These are phyloP conservation scores for Gymnoscopelus braueri DNA, from an alignment of 2,797 vertebrate species.

Conservation along the genomic window DNA sequence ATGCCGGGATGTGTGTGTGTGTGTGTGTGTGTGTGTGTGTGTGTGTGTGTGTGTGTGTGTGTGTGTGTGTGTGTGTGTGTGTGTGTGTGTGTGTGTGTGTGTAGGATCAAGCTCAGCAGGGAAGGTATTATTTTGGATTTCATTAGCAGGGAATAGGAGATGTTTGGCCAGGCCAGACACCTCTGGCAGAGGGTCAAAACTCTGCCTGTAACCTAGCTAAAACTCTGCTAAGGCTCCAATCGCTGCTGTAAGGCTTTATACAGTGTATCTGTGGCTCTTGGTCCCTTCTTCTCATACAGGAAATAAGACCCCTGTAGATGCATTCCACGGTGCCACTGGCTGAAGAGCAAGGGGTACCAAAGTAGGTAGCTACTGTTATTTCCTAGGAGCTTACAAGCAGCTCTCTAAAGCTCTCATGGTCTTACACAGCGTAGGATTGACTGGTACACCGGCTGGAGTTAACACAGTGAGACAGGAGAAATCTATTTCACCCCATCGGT, in stretches of 20 bases:
- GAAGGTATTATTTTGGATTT: slow-evolving; percentile 75
- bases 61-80: slow-evolving; percentile 33
- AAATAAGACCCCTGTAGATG: slow-evolving; percentile 2
- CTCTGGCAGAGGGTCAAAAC: slow-evolving; percentile 72
- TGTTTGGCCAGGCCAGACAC: slow-evolving; percentile 69
- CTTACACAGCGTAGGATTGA: too few relatives aligned
- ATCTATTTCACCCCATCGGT: too few relatives aligned
- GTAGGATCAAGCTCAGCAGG: slow-evolving; percentile 52
- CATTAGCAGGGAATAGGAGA: slow-evolving; percentile 76
- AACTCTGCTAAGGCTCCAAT: slow-evolving; percentile 60
- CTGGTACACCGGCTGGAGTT: neutral
- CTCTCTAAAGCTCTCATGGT: too few relatives aligned
- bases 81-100: slow-evolving; percentile 27
- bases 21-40: neutral
- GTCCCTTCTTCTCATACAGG: slow-evolving; percentile 36
- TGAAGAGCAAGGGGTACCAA: neutral
- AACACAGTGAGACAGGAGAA: too few relatives aligned
- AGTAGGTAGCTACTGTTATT: too few relatives aligned
- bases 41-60: slow-evolving; percentile 17
- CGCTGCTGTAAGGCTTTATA: slow-evolving; percentile 50
- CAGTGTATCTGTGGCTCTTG: slow-evolving; percentile 53
- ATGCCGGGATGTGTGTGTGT: slow-evolving; percentile 17
- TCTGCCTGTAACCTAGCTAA: slow-evolving; percentile 69
- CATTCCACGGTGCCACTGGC: neutral
- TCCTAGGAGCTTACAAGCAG: too few relatives aligned